Percentiles rank a stretch among this genome's conserved stretches.
phyloP scores from a whole-genome alignment of 2,888 invertebrate genomes.

The Idaea biselata region DNA sequence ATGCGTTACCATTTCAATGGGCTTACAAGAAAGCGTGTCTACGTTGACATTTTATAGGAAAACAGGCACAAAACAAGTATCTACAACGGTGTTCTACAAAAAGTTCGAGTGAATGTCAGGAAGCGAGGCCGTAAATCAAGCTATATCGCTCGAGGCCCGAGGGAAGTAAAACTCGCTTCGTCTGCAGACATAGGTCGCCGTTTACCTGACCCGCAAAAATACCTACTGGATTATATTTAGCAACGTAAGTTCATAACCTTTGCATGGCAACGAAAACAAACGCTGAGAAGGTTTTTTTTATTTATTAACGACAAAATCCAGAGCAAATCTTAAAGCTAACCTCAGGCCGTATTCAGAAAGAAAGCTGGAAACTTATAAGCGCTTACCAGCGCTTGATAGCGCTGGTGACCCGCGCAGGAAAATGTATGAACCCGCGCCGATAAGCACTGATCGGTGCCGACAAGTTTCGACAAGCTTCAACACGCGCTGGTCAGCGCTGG shows the following conservation, averaged over 20 bases:
- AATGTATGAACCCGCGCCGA: too few species aligned
- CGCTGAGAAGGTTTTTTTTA: not conserved
- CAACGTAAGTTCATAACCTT: not conserved
- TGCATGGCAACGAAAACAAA: not conserved
- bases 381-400: too few species aligned
- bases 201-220: constrained; percentile 24
- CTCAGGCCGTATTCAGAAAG: too few species aligned
- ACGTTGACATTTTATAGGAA: constrained; percentile 5
- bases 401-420: too few species aligned
- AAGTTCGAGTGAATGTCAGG: constrained; percentile 41
- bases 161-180: constrained; percentile 43
- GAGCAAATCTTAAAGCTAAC: too few species aligned
- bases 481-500: too few species aligned
- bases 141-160: constrained; percentile 37
- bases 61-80: constrained; percentile 18
- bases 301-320: not conserved
- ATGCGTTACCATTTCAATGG: too few species aligned
- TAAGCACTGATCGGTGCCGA: too few species aligned
- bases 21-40: not conserved
- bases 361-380: too few species aligned
- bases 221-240: not conserved
- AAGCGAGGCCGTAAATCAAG: constrained; percentile 51
- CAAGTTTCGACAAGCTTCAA: too few species aligned
- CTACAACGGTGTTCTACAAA: constrained; percentile 28
- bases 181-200: constrained; percentile 36